phyloP scores from a whole-genome alignment of 1,140 invertebrate species.

The Drosophila pectinifera region DNA sequence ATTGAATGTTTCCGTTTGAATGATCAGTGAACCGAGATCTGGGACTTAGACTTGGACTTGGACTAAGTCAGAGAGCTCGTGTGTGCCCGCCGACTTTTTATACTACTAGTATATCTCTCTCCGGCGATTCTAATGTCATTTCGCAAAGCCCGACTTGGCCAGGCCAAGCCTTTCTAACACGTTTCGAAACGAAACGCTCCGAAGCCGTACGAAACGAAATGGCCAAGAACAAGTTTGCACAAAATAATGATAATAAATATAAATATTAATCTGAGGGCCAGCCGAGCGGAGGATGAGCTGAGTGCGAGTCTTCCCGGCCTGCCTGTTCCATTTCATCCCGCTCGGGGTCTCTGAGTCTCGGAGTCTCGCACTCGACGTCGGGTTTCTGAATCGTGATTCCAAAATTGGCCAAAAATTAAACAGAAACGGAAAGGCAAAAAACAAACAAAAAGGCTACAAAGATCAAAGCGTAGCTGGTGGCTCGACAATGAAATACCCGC shows the following conservation, averaged over 20 bases:
- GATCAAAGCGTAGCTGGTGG: constrained; percentile 1
- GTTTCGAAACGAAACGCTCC: constrained; percentile 65
- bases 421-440: neutral
- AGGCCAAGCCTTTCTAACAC: constrained; percentile 79
- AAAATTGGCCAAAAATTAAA: constrained; percentile 11
- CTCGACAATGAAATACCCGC: constrained; percentile 13
- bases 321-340: constrained; percentile 37
- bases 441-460: neutral
- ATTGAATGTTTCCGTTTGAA: constrained; percentile 80
- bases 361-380: neutral
- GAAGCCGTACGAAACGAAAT: constrained; percentile 61
- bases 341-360: neutral
- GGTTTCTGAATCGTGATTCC: constrained; percentile 23
- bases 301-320: constrained; percentile 37
- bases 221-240: constrained; percentile 78
- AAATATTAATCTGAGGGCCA: constrained; percentile 81
- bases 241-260: constrained; percentile 83
- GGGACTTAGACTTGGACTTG: constrained; percentile 33
- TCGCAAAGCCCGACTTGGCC: constrained; percentile 46
- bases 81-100: constrained; percentile 54
- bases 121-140: constrained; percentile 65
- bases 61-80: constrained; percentile 52
- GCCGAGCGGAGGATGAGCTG: constrained; percentile 40
- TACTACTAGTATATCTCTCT: constrained; percentile 52
- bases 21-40: constrained; percentile 56